Conservation (phyloP, 1,140 invertebrate genomes). For the Diachasmimorpha longicaudata region DNA sequence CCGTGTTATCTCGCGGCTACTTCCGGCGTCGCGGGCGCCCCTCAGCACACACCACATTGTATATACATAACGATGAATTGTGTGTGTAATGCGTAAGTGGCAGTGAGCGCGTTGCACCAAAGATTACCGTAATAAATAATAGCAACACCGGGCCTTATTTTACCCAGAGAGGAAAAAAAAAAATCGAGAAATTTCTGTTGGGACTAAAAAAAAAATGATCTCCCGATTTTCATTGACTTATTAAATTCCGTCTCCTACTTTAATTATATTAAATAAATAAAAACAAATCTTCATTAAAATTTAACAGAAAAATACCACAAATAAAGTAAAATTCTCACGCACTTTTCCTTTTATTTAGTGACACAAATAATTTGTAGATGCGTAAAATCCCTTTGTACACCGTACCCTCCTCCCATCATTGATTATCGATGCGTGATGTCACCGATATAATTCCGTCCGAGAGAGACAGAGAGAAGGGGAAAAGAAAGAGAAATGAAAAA, state of each 20-base stretch:
- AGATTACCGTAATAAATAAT: conserved; percentile 40
- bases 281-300: no score
- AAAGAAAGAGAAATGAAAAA: not conserved
- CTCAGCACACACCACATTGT: not conserved
- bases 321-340: not conserved
- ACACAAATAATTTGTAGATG: conserved; percentile 39
- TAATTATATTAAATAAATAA: no score
- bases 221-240: no score
- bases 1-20: conserved; percentile 34
- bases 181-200: no score
- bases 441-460: not conserved
- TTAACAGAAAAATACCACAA: not conserved
- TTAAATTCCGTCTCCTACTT: no score
- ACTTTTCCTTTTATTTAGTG: not conserved
- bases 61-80: not conserved
- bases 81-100: conserved; percentile 17
- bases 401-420: conserved; percentile 6
- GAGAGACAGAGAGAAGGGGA: not conserved
- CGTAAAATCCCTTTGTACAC: conserved; percentile 31
- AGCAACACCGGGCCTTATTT: conserved; percentile 10
- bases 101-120: not conserved
- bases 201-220: no score
- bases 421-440: conserved; percentile 32
- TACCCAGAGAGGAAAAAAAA: no score
- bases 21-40: conserved; percentile 31